A percentile compares a stretch with the other conserved stretches of the same genome.
These are phyloP conservation scores for Saturnia japonica DNA, from an alignment of 2,888 invertebrate species.

Conservation along the genomic window DNA sequence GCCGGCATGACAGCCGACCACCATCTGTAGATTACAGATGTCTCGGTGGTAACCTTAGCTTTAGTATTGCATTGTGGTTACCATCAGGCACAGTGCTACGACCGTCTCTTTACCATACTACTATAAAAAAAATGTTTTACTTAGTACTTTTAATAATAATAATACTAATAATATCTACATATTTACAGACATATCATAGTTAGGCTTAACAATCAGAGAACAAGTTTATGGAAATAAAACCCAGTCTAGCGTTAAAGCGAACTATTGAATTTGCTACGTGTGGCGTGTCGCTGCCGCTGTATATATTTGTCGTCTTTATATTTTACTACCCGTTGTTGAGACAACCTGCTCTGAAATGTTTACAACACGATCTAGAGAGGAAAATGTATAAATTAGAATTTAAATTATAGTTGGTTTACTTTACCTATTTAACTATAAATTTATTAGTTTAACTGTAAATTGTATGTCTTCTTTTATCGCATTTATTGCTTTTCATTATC, in stretches of 20 bases:
- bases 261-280: constrained; percentile 6
- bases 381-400: constrained; percentile 4
- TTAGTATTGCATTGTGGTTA: too few relatives aligned
- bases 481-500: neutral
- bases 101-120: too few relatives aligned
- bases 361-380: constrained; percentile 7
- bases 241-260: constrained; percentile 5
- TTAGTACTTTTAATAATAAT: too few relatives aligned
- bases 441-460: neutral
- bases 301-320: constrained; percentile 12
- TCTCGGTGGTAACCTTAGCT: too few relatives aligned
- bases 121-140: too few relatives aligned
- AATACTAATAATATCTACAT: neutral
- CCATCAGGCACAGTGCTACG: too few relatives aligned
- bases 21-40: too few relatives aligned
- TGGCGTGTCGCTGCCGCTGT: neutral
- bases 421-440: neutral
- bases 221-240: constrained; percentile 4
- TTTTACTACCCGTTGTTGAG: constrained; percentile 7
- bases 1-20: too few relatives aligned
- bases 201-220: neutral
- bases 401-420: constrained; percentile 2
- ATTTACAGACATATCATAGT: neutral
- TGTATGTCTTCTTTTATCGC: neutral
- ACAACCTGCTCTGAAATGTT: constrained; percentile 3